Percentiles rank a stretch among this genome's conserved stretches.
phyloP scores from a whole-genome alignment of 2,797 vertebrate species.

The Enteromius anoplus region DNA sequence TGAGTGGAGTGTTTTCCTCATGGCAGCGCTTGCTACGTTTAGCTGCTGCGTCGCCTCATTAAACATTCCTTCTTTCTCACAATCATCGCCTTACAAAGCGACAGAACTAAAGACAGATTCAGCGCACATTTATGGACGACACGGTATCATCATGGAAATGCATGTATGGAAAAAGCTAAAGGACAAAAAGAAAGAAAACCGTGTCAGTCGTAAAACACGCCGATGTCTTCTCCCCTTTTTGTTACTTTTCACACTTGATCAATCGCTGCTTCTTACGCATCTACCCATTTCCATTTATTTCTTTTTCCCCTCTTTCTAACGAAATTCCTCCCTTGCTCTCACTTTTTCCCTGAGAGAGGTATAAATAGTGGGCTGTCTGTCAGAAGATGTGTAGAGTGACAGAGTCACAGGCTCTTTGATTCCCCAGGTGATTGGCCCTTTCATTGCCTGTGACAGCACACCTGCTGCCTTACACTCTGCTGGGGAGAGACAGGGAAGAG shows the following conservation, averaged over 20 bases:
- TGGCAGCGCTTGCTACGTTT: slow-evolving; percentile 25
- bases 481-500: background rate
- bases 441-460: slow-evolving; percentile 60
- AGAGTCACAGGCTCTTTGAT: slow-evolving; percentile 59
- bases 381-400: slow-evolving; percentile 48
- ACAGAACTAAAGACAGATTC: slow-evolving; percentile 40
- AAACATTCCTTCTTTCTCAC: slow-evolving; percentile 45
- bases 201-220: background rate
- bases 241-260: slow-evolving; percentile 6
- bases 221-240: background rate
- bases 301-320: background rate
- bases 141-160: slow-evolving; percentile 8
- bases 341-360: slow-evolving; percentile 27
- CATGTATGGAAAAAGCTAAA: slow-evolving; percentile 6
- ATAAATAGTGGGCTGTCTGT: slow-evolving; percentile 57
- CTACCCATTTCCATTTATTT: background rate
- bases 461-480: slow-evolving; percentile 52
- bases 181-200: background rate
- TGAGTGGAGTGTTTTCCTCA: slow-evolving; percentile 44
- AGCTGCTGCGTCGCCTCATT: slow-evolving; percentile 46
- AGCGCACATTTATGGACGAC: slow-evolving; percentile 32
- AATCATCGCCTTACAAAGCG: slow-evolving; percentile 37
- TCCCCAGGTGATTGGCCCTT: slow-evolving; percentile 58
- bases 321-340: slow-evolving; percentile 34
- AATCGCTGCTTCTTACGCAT: background rate